Conservation (phyloP, 1,140 invertebrate genomes). For the Drosophila aff. region DNA sequence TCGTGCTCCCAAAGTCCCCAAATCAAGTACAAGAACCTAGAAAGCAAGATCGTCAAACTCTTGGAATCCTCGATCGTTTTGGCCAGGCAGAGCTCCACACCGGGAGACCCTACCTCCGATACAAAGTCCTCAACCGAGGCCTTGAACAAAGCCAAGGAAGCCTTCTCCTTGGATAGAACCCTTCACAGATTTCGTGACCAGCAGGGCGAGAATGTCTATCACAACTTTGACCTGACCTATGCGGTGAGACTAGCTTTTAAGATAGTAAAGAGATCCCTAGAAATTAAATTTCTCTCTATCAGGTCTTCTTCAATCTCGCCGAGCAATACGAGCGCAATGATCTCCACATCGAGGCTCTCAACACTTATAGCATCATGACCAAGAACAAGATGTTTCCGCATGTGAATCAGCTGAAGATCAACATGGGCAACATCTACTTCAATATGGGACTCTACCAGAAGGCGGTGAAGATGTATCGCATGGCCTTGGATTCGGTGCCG, state of each 20-base stretch:
- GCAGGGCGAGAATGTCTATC: slow-evolving; percentile 91
- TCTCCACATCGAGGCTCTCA: slow-evolving; percentile 97
- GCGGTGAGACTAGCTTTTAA: slow-evolving; percentile 87
- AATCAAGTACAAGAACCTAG: slow-evolving; percentile 93
- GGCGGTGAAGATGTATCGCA: slow-evolving; percentile 98
- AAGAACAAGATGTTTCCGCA: slow-evolving; percentile 95
- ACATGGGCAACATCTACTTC: slow-evolving; percentile 99
- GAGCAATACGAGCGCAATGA: slow-evolving; percentile 97
- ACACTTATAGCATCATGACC: slow-evolving; percentile 96
- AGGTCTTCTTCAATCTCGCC: slow-evolving; percentile 97
- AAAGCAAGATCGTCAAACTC: slow-evolving; percentile 93
- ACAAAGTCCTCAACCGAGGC: slow-evolving; percentile 85
- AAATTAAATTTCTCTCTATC: slow-evolving; percentile 2
- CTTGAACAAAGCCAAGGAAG: slow-evolving; percentile 97
- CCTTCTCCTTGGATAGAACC: slow-evolving; percentile 95
- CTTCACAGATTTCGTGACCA: slow-evolving; percentile 96
- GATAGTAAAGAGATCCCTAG: too few relatives aligned
- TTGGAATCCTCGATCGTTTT: slow-evolving; percentile 93
- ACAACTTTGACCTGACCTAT: slow-evolving; percentile 97
- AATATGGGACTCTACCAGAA: slow-evolving; percentile 97
- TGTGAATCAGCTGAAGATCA: slow-evolving; percentile 96
- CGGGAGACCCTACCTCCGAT: slow-evolving; percentile 49
- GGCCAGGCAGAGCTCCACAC: slow-evolving; percentile 33
- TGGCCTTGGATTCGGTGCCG: slow-evolving; percentile 98
- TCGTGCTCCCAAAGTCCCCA: slow-evolving; percentile 70